These are phyloP conservation scores for Diadegma fenestrale DNA, from an alignment of 2,888 invertebrate species.

Conservation along the genomic window DNA sequence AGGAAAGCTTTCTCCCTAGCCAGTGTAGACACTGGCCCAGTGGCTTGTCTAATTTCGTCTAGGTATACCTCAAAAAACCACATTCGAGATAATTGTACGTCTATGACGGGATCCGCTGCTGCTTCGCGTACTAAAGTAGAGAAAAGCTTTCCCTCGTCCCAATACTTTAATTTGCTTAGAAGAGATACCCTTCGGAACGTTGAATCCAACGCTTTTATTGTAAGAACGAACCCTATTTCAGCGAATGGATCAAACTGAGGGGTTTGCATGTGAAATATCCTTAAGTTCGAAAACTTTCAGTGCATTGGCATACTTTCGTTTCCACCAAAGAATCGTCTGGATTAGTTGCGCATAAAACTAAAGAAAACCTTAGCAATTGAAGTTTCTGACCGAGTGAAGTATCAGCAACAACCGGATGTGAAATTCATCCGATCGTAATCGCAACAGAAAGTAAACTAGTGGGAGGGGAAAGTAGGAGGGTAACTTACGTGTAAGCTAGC, in stretches of 20 bases:
- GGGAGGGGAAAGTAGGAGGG: neutral
- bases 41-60: conserved; percentile 52
- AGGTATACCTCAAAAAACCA: conserved; percentile 26
- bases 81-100: conserved; percentile 63
- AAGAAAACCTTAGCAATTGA: neutral
- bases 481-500: neutral
- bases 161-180: conserved; percentile 37
- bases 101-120: conserved; percentile 46
- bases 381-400: neutral
- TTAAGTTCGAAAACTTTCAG: no score
- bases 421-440: neutral
- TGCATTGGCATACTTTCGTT: no score
- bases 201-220: neutral
- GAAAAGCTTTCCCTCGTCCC: conserved; percentile 44
- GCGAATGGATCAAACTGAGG: no score
- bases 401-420: neutral
- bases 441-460: neutral
- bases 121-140: conserved; percentile 2
- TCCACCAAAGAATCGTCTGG: no score
- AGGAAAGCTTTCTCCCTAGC: conserved; percentile 59
- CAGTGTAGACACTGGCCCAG: conserved; percentile 68
- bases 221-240: neutral
- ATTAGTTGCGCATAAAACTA: neutral
- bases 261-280: no score
- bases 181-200: neutral